Evolutionary conservation across 2,797 vertebrate genomes (phyloP), one percentile per base, ranked within the genome.

Genomic region (Percopsis omiscomaycus): DNA sequence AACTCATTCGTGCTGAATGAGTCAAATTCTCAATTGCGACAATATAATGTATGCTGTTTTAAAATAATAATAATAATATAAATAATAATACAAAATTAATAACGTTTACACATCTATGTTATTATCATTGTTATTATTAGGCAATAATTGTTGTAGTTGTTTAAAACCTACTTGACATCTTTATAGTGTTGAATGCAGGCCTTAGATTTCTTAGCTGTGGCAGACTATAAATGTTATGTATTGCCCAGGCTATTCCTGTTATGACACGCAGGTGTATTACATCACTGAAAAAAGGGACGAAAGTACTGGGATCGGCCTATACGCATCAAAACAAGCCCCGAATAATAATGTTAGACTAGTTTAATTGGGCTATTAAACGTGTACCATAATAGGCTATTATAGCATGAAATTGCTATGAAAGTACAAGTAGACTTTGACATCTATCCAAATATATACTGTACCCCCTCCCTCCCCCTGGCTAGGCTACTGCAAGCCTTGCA

Each of bases 381-480:
- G 49, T 37, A 48, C 37, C 32, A 37, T 2, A 63, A 62, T 42
- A 42, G 9, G 37, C 37, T 37, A 59, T 13, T 13, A 28, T 68
- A 59, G 61, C 47, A 56, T 49, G 63, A 54, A 61, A 51, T 46
- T 47, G 49, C 66, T 22, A 22, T 68, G 56, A 65, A 55, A 15
- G 57, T 77, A 63, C 64, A 50, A 44, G 37, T 6, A 5, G 37
- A 9, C 37, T 42, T 2, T 63, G 60, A 30, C 62, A 57, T 44
- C 6, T 32, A 32, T 77, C 63, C 60, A 30, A 29, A 66, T 37
- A 49, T 0, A 47, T 57, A 67, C 72, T 72, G 61, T n/a, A 67
- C 73, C 63, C 60, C 60, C 71, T 68, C 8, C 42, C 12, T 51
- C 3, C 14, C 12, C 2, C 14, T 4, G 37, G 37, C 37, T 42